phyloP scores from a whole-genome alignment of 2,113 vertebrate species.

The Beaufortia kweichowensis region DNA sequence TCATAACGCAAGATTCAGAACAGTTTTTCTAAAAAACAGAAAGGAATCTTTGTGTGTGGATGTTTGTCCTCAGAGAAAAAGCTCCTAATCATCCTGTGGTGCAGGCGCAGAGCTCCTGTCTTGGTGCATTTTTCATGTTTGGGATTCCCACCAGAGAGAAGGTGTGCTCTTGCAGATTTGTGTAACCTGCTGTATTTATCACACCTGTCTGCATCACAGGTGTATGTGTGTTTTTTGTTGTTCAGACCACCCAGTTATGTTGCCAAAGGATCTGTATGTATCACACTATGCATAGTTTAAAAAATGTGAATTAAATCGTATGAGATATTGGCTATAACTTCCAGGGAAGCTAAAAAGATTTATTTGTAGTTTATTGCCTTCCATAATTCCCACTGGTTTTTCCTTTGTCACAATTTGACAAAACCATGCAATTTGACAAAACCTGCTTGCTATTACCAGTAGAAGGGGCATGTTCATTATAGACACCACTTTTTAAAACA shows the following conservation, averaged over 20 bases:
- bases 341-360: no score
- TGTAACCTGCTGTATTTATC: conserved; percentile 46
- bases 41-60: background rate
- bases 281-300: background rate
- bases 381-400: background rate
- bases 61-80: conserved; percentile 42
- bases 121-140: conserved; percentile 63
- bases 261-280: background rate
- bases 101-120: conserved; percentile 57
- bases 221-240: conserved; percentile 17
- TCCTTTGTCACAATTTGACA: background rate
- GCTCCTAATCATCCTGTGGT: conserved; percentile 62
- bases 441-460: background rate
- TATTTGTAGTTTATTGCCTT: no score
- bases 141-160: conserved; percentile 32
- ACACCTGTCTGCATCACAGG: conserved; percentile 49
- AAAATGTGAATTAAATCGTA: background rate
- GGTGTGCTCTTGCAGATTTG: conserved; percentile 38
- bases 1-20: background rate
- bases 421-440: background rate
- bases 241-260: conserved; percentile 9
- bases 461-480: no score
- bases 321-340: no score
- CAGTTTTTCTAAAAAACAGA: background rate
- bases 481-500: no score